These are phyloP conservation scores for Zele albiditarsus DNA, from an alignment of 2,888 invertebrate genomes.

Conservation along the genomic window DNA sequence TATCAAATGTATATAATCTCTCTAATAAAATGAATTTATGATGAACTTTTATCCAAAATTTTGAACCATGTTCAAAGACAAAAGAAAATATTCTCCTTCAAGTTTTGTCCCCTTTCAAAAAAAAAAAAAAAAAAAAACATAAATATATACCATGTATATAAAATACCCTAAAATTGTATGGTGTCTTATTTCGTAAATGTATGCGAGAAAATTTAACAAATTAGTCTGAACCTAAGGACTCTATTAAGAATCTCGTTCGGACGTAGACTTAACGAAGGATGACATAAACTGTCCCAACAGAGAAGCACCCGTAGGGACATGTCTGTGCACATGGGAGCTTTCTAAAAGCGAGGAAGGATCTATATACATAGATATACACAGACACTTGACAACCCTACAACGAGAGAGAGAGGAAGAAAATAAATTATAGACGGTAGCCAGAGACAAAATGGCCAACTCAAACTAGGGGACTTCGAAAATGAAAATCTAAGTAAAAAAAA, in stretches of 20 bases:
- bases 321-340: background rate
- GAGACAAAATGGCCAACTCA: background rate
- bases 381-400: background rate
- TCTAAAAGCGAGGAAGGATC: background rate
- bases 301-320: background rate
- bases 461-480: background rate
- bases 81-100: too few species aligned
- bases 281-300: background rate
- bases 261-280: background rate
- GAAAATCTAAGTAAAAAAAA: background rate
- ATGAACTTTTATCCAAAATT: too few species aligned
- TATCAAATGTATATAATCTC: too few species aligned
- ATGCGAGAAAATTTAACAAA: background rate
- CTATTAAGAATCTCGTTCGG: conserved; percentile 5
- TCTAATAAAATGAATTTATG: too few species aligned
- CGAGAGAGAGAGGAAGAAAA: background rate
- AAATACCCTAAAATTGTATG: background rate
- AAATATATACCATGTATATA: too few species aligned
- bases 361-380: background rate
- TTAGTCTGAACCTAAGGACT: background rate
- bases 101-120: too few species aligned
- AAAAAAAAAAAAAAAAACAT: background rate
- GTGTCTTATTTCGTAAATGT: background rate
- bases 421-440: background rate
- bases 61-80: too few species aligned